phyloP scores from a whole-genome alignment of 2,888 invertebrate genomes.

The Colostygia pectinataria region DNA sequence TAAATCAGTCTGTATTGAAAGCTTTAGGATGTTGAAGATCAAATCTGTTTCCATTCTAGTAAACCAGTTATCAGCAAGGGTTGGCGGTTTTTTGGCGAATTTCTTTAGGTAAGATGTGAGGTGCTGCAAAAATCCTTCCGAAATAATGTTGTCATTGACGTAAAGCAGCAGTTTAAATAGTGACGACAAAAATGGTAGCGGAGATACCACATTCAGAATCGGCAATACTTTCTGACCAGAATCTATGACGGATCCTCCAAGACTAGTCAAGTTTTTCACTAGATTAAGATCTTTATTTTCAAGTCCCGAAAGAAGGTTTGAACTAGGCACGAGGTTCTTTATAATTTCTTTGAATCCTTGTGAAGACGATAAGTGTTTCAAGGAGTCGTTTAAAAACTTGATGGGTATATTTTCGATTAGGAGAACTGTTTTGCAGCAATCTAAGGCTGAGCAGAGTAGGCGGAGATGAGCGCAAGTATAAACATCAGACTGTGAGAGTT shows the following conservation, averaged over 20 bases:
- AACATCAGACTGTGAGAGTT: slow-evolving; percentile 58
- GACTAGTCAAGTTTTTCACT: slow-evolving; percentile 62
- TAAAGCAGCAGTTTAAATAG: slow-evolving; percentile 60
- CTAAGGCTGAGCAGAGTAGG: slow-evolving; percentile 61
- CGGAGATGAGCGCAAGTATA: slow-evolving; percentile 75
- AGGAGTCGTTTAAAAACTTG: slow-evolving; percentile 55
- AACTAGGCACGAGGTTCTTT: slow-evolving; percentile 60
- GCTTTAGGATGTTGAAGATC: slow-evolving; percentile 75
- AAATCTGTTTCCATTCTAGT: slow-evolving; percentile 85
- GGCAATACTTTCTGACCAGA: slow-evolving; percentile 65
- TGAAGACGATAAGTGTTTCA: slow-evolving; percentile 65
- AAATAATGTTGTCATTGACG: slow-evolving; percentile 58
- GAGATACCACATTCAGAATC: slow-evolving; percentile 59
- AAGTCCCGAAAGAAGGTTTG: slow-evolving; percentile 69
- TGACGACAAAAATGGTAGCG: slow-evolving; percentile 68
- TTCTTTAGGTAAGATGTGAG: slow-evolving; percentile 66
- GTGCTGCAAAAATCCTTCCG: slow-evolving; percentile 63
- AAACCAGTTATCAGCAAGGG: slow-evolving; percentile 84
- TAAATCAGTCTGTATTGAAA: slow-evolving; percentile 58
- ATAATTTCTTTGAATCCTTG: slow-evolving; percentile 70
- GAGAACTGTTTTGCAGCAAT: slow-evolving; percentile 64
- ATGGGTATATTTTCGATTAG: slow-evolving; percentile 54
- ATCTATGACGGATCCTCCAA: slow-evolving; percentile 61
- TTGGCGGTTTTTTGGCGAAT: slow-evolving; percentile 57
- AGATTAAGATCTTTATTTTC: slow-evolving; percentile 57